phyloP scores from a whole-genome alignment of 2,797 vertebrate species.

The Coregonus suidteri region DNA sequence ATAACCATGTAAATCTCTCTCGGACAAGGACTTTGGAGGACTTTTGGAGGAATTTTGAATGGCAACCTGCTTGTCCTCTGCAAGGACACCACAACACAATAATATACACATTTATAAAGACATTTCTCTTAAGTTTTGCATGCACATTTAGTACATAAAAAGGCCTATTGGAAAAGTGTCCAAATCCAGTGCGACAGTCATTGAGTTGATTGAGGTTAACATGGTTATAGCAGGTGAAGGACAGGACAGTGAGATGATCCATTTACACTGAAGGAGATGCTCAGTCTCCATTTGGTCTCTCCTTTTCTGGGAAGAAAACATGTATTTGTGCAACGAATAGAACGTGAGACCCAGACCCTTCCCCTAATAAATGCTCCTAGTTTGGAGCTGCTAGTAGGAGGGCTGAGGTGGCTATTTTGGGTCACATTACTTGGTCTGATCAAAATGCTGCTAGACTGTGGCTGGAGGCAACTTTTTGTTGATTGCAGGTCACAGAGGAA shows the following conservation, averaged over 20 bases:
- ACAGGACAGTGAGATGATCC: conserved; percentile 71
- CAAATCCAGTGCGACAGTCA: conserved; percentile 79
- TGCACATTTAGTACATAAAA: conserved; percentile 58
- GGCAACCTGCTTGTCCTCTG: conserved; percentile 4
- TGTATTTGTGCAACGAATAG: not conserved
- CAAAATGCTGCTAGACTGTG: not conserved
- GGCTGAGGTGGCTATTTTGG: not conserved
- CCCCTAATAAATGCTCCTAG: not conserved
- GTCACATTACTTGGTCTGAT: not conserved
- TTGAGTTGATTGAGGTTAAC: conserved; percentile 79
- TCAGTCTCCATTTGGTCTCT: conserved; percentile 11
- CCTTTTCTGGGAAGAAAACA: not conserved
- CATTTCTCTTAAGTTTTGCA: conserved; percentile 60
- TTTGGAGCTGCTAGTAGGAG: not conserved
- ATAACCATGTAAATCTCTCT: not conserved
- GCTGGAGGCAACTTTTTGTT: not conserved
- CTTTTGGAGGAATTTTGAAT: not conserved
- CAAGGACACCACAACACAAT: conserved; percentile 55
- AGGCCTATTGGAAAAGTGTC: conserved; percentile 71
- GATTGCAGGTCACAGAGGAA: not conserved
- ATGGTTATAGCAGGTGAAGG: conserved; percentile 58
- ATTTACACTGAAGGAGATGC: conserved; percentile 22
- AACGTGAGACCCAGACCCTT: not conserved
- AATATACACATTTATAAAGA: conserved; percentile 69
- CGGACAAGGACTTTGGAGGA: too few relatives aligned